A percentile compares a stretch with the other conserved stretches of the same genome.
phyloP scores from a whole-genome alignment of 1,140 invertebrate species.

The Scaptomyza graminum region DNA sequence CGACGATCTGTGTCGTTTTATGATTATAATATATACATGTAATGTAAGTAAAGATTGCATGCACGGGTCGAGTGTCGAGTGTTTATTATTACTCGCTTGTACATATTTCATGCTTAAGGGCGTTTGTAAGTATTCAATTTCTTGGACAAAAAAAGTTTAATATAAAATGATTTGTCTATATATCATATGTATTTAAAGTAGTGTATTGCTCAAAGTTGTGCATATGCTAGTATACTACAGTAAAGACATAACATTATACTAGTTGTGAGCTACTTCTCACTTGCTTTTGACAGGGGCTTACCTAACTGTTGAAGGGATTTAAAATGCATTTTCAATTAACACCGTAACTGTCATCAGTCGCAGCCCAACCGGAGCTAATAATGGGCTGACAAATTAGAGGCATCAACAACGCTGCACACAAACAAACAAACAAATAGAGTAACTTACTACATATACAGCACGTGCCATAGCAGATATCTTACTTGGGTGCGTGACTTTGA shows the following conservation, averaged over 20 bases:
- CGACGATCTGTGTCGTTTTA: background rate
- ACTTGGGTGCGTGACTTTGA: conserved; percentile 42
- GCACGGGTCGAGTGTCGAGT: background rate
- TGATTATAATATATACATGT: background rate
- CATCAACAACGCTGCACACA: conserved; percentile 24
- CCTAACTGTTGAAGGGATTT: background rate
- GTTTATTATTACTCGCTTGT: background rate
- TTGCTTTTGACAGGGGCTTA: background rate
- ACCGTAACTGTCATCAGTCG: conserved; percentile 19
- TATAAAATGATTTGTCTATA: no score
- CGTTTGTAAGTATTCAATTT: background rate
- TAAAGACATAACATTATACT: no score
- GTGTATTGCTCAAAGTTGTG: no score
- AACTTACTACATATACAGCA: conserved; percentile 10
- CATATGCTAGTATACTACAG: no score
- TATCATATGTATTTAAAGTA: no score
- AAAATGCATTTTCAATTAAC: conserved; percentile 34
- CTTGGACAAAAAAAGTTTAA: background rate
- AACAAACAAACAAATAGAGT: conserved; percentile 10
- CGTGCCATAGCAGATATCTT: conserved; percentile 18
- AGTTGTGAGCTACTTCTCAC: no score
- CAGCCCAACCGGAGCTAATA: conserved; percentile 27
- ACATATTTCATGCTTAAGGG: no score
- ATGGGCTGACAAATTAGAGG: conserved; percentile 34
- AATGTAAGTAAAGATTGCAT: background rate